Evolutionary conservation across 2,888 invertebrate species (phyloP).

Genomic region (Halocaridina rubra): DNA sequence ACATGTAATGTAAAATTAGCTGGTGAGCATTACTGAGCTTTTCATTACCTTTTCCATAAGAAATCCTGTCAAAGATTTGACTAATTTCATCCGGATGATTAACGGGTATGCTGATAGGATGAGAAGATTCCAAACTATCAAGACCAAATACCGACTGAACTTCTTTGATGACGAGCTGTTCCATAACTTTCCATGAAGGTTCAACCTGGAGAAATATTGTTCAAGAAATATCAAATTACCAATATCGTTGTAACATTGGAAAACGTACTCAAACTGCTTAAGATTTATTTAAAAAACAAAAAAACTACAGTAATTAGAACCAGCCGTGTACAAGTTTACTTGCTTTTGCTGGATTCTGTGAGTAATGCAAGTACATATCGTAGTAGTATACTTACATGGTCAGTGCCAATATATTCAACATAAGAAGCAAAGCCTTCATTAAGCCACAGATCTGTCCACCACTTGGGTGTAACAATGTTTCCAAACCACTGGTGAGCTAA

Average conservation of each 20-base stretch:
- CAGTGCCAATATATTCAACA: conserved; percentile 78
- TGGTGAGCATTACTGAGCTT: too few relatives aligned
- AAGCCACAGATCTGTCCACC: conserved; percentile 71
- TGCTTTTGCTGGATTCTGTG: too few relatives aligned
- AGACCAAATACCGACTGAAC: conserved; percentile 81
- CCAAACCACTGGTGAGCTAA: conserved; percentile 84
- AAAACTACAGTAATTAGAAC: too few relatives aligned
- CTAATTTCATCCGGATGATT: conserved; percentile 88
- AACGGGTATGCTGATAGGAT: conserved; percentile 86
- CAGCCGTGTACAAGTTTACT: too few relatives aligned
- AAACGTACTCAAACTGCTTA: too few relatives aligned
- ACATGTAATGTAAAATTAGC: too few relatives aligned
- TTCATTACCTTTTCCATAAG: conserved; percentile 83
- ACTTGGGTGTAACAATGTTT: conserved; percentile 66
- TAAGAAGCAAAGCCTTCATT: conserved; percentile 75
- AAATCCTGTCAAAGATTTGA: conserved; percentile 89
- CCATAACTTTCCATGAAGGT: conserved; percentile 79
- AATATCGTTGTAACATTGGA: neutral
- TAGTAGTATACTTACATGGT: conserved; percentile 71
- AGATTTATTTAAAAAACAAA: too few relatives aligned
- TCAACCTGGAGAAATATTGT: conserved; percentile 72
- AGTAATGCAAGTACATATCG: too few relatives aligned
- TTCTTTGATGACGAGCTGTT: conserved; percentile 83
- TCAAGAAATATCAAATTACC: neutral
- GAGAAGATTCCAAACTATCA: conserved; percentile 85